Conservation (phyloP, 2,888 invertebrate genomes). For the Fragum fragum region DNA sequence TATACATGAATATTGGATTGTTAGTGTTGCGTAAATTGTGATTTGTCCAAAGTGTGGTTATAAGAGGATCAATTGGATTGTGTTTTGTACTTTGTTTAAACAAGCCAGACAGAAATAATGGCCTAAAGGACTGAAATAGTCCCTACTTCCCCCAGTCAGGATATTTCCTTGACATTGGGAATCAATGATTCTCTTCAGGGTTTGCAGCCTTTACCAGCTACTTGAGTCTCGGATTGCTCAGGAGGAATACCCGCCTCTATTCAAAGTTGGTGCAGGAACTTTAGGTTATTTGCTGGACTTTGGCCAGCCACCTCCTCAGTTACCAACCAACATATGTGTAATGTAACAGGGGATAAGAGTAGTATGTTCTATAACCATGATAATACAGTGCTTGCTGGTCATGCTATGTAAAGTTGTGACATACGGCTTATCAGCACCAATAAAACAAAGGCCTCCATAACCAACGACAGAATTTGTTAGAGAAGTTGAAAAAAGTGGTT, state of each 20-base stretch:
- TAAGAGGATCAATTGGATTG: too few species aligned
- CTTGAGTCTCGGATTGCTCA: neutral
- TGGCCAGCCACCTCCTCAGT: neutral
- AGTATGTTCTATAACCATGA: neutral
- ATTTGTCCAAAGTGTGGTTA: too few species aligned
- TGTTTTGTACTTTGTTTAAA: too few species aligned
- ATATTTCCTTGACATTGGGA: neutral
- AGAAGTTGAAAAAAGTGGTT: neutral
- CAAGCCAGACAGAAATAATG: too few species aligned
- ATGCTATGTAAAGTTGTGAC: neutral
- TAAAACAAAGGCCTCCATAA: too few species aligned
- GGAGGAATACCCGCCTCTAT: neutral
- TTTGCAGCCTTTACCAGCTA: neutral
- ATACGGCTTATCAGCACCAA: neutral
- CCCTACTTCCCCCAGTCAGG: neutral
- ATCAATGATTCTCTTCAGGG: constrained; percentile 5
- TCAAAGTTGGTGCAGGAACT: neutral
- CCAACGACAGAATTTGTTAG: neutral
- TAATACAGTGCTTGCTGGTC: neutral
- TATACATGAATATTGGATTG: too few species aligned
- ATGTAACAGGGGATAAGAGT: neutral
- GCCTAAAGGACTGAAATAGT: neutral
- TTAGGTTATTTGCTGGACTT: constrained; percentile 17
- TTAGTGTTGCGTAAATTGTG: too few species aligned
- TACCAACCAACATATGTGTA: neutral